phyloP scores from a whole-genome alignment of 2,888 invertebrate species.

The Drosophila emarginata region DNA sequence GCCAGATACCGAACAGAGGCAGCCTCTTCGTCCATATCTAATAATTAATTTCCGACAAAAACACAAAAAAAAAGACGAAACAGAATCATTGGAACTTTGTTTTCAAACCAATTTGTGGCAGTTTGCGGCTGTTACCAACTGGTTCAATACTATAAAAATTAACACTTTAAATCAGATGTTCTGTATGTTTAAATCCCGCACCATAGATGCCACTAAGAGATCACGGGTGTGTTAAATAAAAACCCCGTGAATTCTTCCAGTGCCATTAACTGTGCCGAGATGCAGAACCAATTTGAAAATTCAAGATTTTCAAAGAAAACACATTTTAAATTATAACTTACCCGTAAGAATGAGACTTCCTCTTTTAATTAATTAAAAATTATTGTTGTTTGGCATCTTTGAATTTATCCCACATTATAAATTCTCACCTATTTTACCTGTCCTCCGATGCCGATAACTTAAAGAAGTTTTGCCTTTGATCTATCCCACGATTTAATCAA shows the following conservation, averaged over 20 bases:
- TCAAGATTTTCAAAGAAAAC: too few species aligned
- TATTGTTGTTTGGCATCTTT: slow-evolving; percentile 17
- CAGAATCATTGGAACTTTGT: slow-evolving; percentile 1
- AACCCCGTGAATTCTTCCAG: slow-evolving; percentile 87
- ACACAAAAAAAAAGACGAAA: neutral
- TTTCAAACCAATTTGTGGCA: slow-evolving; percentile 57
- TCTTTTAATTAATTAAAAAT: slow-evolving; percentile 5
- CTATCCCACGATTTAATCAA: slow-evolving; percentile 78
- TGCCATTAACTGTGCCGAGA: slow-evolving; percentile 85
- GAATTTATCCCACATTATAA: slow-evolving; percentile 49
- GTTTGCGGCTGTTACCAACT: slow-evolving; percentile 52
- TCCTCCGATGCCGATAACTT: slow-evolving; percentile 41
- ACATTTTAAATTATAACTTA: neutral
- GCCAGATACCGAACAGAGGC: neutral
- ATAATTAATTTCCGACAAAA: slow-evolving; percentile 52
- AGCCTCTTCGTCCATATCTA: slow-evolving; percentile 13
- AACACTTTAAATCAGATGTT: slow-evolving; percentile 1
- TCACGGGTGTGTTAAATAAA: slow-evolving; percentile 82
- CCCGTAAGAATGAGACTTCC: neutral
- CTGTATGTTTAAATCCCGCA: slow-evolving; percentile 71
- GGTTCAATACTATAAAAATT: slow-evolving; percentile 8
- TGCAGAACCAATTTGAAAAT: slow-evolving; percentile 23
- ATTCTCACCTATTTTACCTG: slow-evolving; percentile 24
- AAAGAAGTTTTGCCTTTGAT: slow-evolving; percentile 40
- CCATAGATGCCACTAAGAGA: slow-evolving; percentile 84